phyloP scores from a whole-genome alignment of 2,113 vertebrate genomes.

The Natator depressus region DNA sequence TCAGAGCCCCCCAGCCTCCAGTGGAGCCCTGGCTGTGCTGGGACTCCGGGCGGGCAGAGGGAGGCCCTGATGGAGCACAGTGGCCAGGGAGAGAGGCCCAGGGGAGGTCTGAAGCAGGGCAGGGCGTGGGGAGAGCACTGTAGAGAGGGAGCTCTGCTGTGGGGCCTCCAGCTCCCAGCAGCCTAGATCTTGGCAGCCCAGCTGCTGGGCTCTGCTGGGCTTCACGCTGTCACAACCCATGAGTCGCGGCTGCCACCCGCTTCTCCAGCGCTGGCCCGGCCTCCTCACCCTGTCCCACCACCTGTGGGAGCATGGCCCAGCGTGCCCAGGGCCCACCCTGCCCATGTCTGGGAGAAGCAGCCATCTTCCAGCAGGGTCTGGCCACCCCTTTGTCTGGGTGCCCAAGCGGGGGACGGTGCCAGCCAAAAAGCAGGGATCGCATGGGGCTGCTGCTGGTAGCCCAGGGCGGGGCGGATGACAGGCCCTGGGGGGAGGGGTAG shows the following conservation, averaged over 20 bases:
- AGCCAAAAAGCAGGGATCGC: not conserved
- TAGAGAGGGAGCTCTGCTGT: not conserved
- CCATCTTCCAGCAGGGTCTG: not conserved
- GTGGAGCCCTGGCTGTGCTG: too few relatives aligned
- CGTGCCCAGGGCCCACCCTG: not conserved
- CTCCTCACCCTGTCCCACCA: not conserved
- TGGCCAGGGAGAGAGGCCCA: not conserved
- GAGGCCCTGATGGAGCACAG: not conserved
- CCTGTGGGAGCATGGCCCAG: not conserved
- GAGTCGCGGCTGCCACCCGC: not conserved
- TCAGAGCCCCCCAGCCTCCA: too few relatives aligned
- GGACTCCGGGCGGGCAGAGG: fast-evolving
- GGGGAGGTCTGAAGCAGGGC: not conserved
- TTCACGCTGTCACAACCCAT: not conserved
- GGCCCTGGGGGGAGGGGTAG: too few relatives aligned
- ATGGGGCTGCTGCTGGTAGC: too few relatives aligned
- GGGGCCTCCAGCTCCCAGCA: too few relatives aligned
- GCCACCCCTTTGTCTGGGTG: not conserved
- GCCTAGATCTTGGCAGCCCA: too few relatives aligned
- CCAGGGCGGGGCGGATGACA: too few relatives aligned
- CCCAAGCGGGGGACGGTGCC: too few relatives aligned
- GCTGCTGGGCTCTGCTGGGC: too few relatives aligned
- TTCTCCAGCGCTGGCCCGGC: not conserved
- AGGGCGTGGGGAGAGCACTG: not conserved
- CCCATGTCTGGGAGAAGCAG: not conserved